Evolutionary conservation across 1,140 invertebrate genomes (phyloP), one percentile per base, ranked within the genome.

Genomic region (Ceratosolen solmsi): DNA sequence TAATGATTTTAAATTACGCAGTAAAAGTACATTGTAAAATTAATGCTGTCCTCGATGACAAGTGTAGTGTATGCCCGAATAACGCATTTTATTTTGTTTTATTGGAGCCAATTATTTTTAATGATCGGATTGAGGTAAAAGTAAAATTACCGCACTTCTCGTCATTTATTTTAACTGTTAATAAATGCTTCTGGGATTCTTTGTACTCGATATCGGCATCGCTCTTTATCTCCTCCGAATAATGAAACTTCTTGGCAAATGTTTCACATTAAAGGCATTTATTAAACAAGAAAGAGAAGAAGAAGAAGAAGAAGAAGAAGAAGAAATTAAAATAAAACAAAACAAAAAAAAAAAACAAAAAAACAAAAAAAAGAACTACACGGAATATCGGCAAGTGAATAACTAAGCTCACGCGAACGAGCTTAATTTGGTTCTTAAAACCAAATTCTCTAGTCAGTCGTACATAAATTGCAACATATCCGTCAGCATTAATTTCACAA

Each of bases 21-120:
- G 63, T 46, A 51, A 46, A 80, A 33, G 13, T 33, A 56, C 33
- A 33, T 56, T 79, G 79, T 60, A 73, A 74, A 80, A 74, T 74
- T 25, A 80, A 80, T 74, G 71, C 79, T 74, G 71, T 60, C 60
- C 79, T 63, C 30, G 30, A 65, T 65, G 25, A 75, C 54, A 33
- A 68, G 60, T 75, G 60, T 54, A 68, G 60, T 75, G 60, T 54
- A 41, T 58, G 36, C 33, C 17, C 46, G 58, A 54, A 9, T 75
- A 75, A 74, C 58, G 58, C 46, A 63, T 75, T 81, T 75, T 22
- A 75, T 75, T 75, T 46, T 60, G 15, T 30, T 60, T 74, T 38
- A 73, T 70, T 74, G 58, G 30, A 38, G 41, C 72, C 79, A 81
- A 81, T 81, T 81, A 75, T 75, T 75, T 81, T 81, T 75, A 81